phyloP scores from a whole-genome alignment of 2,888 invertebrate genomes.

The Tineola bisselliella region DNA sequence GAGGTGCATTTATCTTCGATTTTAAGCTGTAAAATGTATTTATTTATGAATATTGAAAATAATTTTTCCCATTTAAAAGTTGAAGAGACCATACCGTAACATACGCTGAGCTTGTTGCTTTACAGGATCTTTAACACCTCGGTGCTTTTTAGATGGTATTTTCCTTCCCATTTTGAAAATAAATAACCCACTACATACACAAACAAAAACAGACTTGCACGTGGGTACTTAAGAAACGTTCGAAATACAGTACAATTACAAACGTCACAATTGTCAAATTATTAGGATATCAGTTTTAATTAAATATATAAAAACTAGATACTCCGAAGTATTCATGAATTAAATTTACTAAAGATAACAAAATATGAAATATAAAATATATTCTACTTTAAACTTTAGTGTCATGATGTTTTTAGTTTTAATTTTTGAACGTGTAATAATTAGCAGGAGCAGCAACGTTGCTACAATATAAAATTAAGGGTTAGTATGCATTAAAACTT shows the following conservation, averaged over 20 bases:
- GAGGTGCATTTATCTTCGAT: slow-evolving; percentile 79
- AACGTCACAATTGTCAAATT: too few relatives aligned
- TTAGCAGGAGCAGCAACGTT: too few relatives aligned
- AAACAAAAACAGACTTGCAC: background rate
- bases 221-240: background rate
- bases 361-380: too few relatives aligned
- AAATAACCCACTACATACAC: background rate
- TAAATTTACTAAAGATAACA: too few relatives aligned
- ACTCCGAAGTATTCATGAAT: too few relatives aligned
- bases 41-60: background rate
- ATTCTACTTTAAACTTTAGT: too few relatives aligned
- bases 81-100: slow-evolving; percentile 56
- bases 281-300: too few relatives aligned
- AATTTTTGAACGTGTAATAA: too few relatives aligned
- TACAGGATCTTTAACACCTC: slow-evolving; percentile 79
- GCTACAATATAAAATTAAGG: background rate
- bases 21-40: slow-evolving; percentile 65
- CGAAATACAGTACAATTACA: background rate
- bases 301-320: too few relatives aligned
- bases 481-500: background rate
- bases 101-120: slow-evolving; percentile 73
- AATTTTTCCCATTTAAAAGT: background rate
- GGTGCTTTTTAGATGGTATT: slow-evolving; percentile 84
- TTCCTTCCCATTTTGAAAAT: slow-evolving; percentile 73
- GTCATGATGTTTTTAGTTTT: too few relatives aligned